A percentile compares a stretch with the other conserved stretches of the same genome.
These are phyloP conservation scores for Todiramphus saurophagus DNA, from an alignment of 2,113 vertebrate genomes.

Conservation along the genomic window DNA sequence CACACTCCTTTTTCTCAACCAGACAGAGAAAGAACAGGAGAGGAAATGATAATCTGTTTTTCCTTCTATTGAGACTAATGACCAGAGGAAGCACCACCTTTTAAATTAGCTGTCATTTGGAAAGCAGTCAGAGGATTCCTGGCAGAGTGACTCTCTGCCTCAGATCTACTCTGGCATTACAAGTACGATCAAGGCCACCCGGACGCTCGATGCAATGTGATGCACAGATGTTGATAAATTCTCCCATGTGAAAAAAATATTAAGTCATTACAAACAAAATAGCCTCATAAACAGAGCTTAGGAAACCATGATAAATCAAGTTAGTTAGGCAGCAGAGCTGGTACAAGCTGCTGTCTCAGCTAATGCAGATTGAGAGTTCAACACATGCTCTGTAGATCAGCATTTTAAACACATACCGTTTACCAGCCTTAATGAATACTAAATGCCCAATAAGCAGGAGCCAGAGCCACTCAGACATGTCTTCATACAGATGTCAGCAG, in stretches of 20 bases:
- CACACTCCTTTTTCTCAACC: neutral
- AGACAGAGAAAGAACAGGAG: neutral
- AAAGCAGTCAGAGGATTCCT: neutral
- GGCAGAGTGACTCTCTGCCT: neutral
- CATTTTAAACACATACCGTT: constrained; percentile 66
- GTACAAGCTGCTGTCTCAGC: constrained; percentile 64
- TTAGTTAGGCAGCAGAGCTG: constrained; percentile 40
- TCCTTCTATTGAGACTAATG: neutral
- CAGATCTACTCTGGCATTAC: neutral
- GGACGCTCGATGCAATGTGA: neutral
- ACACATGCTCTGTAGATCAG: constrained; percentile 62
- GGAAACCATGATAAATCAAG: constrained; percentile 68
- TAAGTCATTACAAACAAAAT: constrained; percentile 54
- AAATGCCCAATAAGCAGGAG: constrained; percentile 68
- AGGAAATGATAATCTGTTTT: neutral
- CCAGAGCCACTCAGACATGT: constrained; percentile 51
- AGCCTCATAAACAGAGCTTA: constrained; percentile 58
- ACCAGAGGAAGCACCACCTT: constrained; percentile 5
- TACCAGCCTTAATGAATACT: constrained; percentile 73
- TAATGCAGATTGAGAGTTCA: constrained; percentile 71
- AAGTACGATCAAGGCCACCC: neutral
- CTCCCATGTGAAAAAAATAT: constrained; percentile 56
- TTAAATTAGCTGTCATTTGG: neutral
- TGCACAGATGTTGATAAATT: constrained; percentile 60
- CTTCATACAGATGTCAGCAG: constrained; percentile 71